Base-by-base conservation (phyloP, 2,888 invertebrate genomes). In the Nomada hirtipes region DNA sequence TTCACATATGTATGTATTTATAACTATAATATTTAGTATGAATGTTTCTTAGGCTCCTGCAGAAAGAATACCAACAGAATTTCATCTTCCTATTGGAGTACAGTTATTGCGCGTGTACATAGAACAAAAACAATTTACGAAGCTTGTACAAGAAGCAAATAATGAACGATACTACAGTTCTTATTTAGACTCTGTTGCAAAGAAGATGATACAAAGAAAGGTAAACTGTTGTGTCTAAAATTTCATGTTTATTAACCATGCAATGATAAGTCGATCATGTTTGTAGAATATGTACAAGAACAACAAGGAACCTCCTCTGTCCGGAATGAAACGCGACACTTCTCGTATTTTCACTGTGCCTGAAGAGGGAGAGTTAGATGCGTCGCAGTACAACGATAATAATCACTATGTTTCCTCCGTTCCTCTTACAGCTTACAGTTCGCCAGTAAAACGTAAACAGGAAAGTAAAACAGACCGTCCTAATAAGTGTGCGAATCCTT, bases 271-370 rank as follows among this genome's bases (percentile, higher is more conserved):
- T 71, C 4, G 3, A 13, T 72, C 64, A 11, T 61, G 57, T 61
- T 89, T 90, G 55, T 92, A 95, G 95, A 94, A 91, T 82, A 94
- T 94, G 90, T 94, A 89, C 11, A 95, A 92, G 92, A 92, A 1
- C 93, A 94, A 85, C 91, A 94, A 90, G 94, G 95, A 93, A 88
- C 94, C 78, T 90, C 94, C 74, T 92, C 75, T 95, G 1, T 95
- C 95, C 1, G 95, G 95, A 52, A 96, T 97, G 95, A 97, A 97
- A 94, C 94, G 97, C 69, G 97, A 97, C 92, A 96, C 97, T 83
- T 97, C 97, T 0, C 93, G 97, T 2, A 96, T 97, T 50, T 97
- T 97, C 90, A 97, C 97, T 4, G 97, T 97, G 69, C 97, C 97
- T 1, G 97, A 97, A 94, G 97, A 98, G 91, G 96, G 96, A 67